Conservation (phyloP, 1,140 invertebrate species). For the Drosophila melanogaster region Release_6_plus_ISO1_MT NT_037436.4:6446501-6447000, state of each 20-base stretch:
- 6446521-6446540: constrained; percentile 21
- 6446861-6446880: constrained; percentile 22
- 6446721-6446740: not conserved
- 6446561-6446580: constrained; percentile 56
- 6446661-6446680: constrained; percentile 63
- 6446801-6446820: too few species aligned
- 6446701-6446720: not conserved
- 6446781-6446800: too few species aligned
- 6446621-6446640: constrained; percentile 65
- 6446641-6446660: constrained; percentile 75
- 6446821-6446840: too few species aligned
- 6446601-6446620: constrained; percentile 71
- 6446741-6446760: too few species aligned
- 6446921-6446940: constrained; percentile 40
- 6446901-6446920: constrained; percentile 44
- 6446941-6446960: constrained; percentile 19
- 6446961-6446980: constrained; percentile 61
- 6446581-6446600: constrained; percentile 74
- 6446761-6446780: too few species aligned
- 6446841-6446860: not conserved
- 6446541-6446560: constrained; percentile 58
- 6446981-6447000: constrained; percentile 18
- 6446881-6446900: constrained; percentile 25
- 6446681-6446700: constrained; percentile 58
- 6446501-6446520: constrained; percentile 52